These are phyloP conservation scores for Bradynema listronoti DNA, from an alignment of 1,140 invertebrate genomes.

Conservation along the genomic window DNA sequence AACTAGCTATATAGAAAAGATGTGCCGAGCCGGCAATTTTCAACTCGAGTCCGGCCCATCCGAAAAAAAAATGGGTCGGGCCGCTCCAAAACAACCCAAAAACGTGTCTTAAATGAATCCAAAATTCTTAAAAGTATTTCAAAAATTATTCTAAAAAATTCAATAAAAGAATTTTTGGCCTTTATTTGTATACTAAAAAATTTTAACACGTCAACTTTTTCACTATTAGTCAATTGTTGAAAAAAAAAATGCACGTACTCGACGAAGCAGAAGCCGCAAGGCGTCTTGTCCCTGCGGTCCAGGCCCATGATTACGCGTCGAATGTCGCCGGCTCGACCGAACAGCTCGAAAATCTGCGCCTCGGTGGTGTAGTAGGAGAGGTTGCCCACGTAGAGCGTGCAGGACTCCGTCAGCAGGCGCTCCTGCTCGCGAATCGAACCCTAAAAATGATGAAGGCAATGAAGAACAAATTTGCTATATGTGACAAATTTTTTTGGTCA, in stretches of 20 bases:
- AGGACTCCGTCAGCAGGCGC: conserved; percentile 67
- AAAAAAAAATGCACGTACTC: conserved; percentile 67
- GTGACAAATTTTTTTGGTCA: background rate
- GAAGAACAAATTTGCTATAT: conserved; percentile 6
- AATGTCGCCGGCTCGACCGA: conserved; percentile 89
- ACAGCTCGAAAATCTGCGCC: conserved; percentile 96
- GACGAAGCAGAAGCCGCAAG: conserved; percentile 98
- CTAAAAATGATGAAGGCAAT: conserved; percentile 11
- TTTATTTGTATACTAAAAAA: too few relatives aligned
- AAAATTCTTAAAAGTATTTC: too few relatives aligned
- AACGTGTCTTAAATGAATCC: too few relatives aligned
- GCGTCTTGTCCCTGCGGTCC: conserved; percentile 94
- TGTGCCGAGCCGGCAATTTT: too few relatives aligned
- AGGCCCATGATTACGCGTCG: conserved; percentile 93
- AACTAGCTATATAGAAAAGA: too few relatives aligned
- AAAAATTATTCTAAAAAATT: background rate
- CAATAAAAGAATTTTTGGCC: too few relatives aligned
- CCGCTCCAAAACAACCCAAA: too few relatives aligned
- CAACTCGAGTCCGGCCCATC: too few relatives aligned
- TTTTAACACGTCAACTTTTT: too few relatives aligned
- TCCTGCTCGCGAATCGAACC: conserved; percentile 72
- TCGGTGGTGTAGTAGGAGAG: conserved; percentile 97
- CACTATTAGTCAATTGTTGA: background rate
- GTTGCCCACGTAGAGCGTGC: conserved; percentile 93
- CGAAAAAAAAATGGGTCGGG: too few relatives aligned